Evolutionary conservation across 2,113 vertebrate species (phyloP).

Genomic region (Siniperca knerii): DNA sequence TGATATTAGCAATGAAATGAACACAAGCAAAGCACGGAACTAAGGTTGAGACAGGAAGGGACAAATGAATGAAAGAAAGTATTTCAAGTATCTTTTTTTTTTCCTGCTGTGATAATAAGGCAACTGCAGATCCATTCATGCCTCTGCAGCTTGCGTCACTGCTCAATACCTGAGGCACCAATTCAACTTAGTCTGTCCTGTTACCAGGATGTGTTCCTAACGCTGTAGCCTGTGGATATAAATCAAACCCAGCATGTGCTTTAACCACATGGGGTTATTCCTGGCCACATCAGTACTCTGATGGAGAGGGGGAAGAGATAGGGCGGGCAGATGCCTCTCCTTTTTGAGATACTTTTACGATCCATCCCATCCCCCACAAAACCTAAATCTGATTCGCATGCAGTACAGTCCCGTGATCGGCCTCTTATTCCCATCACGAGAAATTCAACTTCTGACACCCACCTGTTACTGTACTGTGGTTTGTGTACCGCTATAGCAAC

Average conservation of each 20-base stretch:
- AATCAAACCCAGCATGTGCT: constrained; percentile 70
- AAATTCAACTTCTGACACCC: neutral
- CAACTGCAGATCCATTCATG: constrained; percentile 20
- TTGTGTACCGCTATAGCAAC: neutral
- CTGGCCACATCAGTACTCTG: constrained; percentile 63
- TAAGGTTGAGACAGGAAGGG: neutral
- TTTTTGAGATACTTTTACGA: constrained; percentile 75
- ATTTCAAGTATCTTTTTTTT: neutral
- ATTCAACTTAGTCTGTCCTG: constrained; percentile 24
- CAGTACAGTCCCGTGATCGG: constrained; percentile 13
- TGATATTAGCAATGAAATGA: neutral
- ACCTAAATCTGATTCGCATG: constrained; percentile 23
- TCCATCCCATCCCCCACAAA: constrained; percentile 39
- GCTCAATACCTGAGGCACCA: constrained; percentile 18
- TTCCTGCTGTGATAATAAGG: neutral
- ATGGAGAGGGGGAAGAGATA: constrained; percentile 36
- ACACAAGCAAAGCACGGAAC: neutral
- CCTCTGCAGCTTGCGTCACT: constrained; percentile 21
- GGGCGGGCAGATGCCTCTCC: constrained; percentile 64
- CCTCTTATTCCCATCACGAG: constrained; percentile 16
- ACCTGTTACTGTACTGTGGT: constrained; percentile 11
- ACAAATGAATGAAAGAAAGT: neutral
- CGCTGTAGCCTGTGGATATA: constrained; percentile 51
- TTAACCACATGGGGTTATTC: constrained; percentile 76
- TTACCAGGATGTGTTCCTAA: constrained; percentile 26